These are phyloP conservation scores for Palythoa grandis DNA, from an alignment of 92 coral and sea anemone species.

Conservation along the genomic window DNA sequence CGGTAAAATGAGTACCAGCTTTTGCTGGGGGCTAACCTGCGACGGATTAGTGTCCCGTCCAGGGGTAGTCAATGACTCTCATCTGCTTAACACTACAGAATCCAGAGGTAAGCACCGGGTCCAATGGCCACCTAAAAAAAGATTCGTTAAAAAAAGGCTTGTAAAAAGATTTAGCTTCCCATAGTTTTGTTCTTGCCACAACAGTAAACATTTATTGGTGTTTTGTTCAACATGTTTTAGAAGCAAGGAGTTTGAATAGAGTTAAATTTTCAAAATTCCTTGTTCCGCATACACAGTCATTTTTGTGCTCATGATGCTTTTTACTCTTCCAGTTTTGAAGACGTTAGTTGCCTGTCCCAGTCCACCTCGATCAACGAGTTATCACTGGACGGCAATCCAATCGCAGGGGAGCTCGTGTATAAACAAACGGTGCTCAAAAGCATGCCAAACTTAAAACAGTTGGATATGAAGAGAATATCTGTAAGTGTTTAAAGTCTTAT, in stretches of 20 bases:
- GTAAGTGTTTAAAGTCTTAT: constrained; percentile 55
- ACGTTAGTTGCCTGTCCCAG: constrained; percentile 75
- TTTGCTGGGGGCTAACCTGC: no score
- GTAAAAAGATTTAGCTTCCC: no score
- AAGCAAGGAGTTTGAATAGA: background rate
- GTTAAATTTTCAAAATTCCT: background rate
- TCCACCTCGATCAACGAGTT: constrained; percentile 81
- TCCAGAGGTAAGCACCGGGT: no score
- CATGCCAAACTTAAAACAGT: constrained; percentile 78
- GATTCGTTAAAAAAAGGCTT: no score
- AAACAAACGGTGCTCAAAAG: constrained; percentile 84
- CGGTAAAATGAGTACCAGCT: no score
- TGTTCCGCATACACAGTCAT: background rate
- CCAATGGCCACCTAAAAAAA: no score
- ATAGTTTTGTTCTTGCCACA: no score
- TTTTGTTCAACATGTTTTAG: background rate
- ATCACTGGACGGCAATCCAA: constrained; percentile 95
- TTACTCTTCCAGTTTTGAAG: constrained; percentile 79
- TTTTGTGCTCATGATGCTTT: background rate
- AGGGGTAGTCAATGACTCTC: no score
- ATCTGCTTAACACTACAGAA: no score
- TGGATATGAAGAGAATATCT: constrained; percentile 96
- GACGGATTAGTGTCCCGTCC: no score
- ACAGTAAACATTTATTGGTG: no score
- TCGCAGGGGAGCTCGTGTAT: constrained; percentile 73